Percentiles rank a stretch among this genome's conserved stretches.
Conservation (phyloP, 2,113 vertebrate species). For the Stigmatopora nigra region DNA sequence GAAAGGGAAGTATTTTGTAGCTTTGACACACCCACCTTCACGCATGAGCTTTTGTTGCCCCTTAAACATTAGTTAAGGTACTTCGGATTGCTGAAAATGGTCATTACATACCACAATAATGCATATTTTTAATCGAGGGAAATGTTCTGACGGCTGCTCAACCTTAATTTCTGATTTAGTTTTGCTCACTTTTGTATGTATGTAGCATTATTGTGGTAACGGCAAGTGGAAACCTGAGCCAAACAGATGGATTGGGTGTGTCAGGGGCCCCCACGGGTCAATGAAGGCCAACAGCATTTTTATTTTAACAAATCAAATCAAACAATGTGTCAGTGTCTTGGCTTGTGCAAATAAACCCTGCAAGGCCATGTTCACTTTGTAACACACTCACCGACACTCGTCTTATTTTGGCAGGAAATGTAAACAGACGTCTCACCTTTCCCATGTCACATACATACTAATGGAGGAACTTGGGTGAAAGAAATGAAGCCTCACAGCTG, state of each 20-base stretch:
- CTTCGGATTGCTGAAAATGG: not conserved
- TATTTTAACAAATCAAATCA: conserved; percentile 55
- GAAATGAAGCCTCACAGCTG: not conserved
- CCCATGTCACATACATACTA: conserved; percentile 22
- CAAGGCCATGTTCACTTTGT: conserved; percentile 9
- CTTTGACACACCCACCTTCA: not conserved
- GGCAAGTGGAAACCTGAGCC: conserved; percentile 29
- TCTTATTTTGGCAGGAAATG: conserved; percentile 30
- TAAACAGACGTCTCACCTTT: conserved; percentile 43
- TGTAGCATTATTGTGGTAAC: conserved; percentile 3
- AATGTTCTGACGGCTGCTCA: conserved; percentile 3
- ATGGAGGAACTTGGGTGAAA: conserved; percentile 8
- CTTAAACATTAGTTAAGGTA: conserved; percentile 1
- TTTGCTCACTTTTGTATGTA: conserved; percentile 5
- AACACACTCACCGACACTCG: conserved; percentile 26
- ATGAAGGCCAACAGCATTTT: conserved; percentile 41
- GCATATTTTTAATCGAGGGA: not conserved
- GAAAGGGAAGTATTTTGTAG: not conserved
- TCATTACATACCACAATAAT: not conserved
- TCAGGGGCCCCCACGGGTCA: conserved; percentile 18
- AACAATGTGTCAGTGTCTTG: conserved; percentile 45
- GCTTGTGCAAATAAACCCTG: conserved; percentile 57
- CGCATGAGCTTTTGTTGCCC: conserved; percentile 1
- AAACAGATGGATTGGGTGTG: conserved; percentile 7
- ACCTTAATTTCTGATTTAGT: not conserved